A percentile compares a stretch with the other conserved stretches of the same genome.
Evolutionary conservation across 2,797 vertebrate genomes (phyloP).

Genomic region (Toxotes lorentzi): DNA sequence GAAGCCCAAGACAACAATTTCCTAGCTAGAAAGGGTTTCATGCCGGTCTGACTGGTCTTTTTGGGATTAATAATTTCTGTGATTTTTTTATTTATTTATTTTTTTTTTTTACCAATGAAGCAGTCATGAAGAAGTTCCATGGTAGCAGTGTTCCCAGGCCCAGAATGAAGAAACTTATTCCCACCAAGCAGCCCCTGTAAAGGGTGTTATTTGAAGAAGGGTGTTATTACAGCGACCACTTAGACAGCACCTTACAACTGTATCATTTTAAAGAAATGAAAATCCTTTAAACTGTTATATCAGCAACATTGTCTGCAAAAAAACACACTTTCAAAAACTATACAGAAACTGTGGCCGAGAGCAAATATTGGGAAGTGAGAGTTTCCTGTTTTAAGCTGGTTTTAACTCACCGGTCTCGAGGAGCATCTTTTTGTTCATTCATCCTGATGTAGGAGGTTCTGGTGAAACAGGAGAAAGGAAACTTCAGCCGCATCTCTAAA

Average conservation of each 20-base stretch:
- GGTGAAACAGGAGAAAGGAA: constrained; percentile 21
- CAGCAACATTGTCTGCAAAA: neutral
- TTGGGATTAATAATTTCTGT: neutral
- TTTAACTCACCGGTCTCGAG: constrained; percentile 73
- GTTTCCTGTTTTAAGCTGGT: neutral
- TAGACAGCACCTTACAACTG: neutral
- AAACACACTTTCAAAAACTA: neutral
- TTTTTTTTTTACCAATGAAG: constrained; percentile 91
- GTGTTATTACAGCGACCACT: too few species aligned
- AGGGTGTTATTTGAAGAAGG: neutral
- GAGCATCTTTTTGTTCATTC: constrained; percentile 61
- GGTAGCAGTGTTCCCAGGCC: constrained; percentile 92
- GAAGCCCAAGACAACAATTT: too few species aligned
- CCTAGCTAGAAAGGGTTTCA: too few species aligned
- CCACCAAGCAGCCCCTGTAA: constrained; percentile 81
- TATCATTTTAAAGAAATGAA: neutral
- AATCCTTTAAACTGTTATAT: neutral
- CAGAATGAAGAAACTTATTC: constrained; percentile 89
- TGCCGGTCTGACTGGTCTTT: too few species aligned
- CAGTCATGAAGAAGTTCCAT: constrained; percentile 96
- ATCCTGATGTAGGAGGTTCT: constrained; percentile 59
- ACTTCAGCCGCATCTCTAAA: constrained; percentile 18
- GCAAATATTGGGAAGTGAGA: constrained; percentile 7
- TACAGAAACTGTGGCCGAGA: constrained; percentile 6
- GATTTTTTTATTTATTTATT: too few species aligned